Conservation (phyloP, 2,113 vertebrate genomes). For the Rhinolophus sinicus region DNA sequence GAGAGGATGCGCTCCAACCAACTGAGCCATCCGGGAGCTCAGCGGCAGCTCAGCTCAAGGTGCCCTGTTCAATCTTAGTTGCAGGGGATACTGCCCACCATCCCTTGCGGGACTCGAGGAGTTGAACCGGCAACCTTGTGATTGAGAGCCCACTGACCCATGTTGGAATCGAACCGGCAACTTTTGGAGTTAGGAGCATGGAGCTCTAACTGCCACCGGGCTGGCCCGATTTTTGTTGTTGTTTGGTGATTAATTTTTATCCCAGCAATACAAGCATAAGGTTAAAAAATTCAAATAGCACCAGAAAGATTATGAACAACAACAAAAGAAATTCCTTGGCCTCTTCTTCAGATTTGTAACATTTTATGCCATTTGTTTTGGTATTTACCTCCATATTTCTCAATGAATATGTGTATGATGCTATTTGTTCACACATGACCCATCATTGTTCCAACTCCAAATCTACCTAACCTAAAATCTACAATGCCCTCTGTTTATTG, state of each 20-base stretch:
- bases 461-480: not conserved
- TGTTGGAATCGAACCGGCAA: too few species aligned
- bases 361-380: conserved; percentile 14
- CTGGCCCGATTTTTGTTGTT: not conserved
- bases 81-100: too few species aligned
- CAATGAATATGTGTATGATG: not conserved
- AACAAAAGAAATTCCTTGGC: not conserved
- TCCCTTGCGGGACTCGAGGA: too few species aligned
- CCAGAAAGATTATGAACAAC: not conserved
- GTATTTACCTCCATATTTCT: not conserved
- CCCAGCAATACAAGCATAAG: not conserved
- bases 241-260: conserved; percentile 43
- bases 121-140: too few species aligned
- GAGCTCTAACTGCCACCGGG: too few species aligned
- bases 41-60: too few species aligned
- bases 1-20: too few species aligned
- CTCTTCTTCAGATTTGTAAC: not conserved
- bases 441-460: not conserved
- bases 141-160: too few species aligned
- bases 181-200: too few species aligned
- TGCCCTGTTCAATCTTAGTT: too few species aligned
- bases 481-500: not conserved
- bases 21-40: too few species aligned
- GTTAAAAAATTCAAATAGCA: not conserved
- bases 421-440: not conserved